Conservation (phyloP, 2,113 vertebrate genomes). For the Cheirogaleus medius region DNA sequence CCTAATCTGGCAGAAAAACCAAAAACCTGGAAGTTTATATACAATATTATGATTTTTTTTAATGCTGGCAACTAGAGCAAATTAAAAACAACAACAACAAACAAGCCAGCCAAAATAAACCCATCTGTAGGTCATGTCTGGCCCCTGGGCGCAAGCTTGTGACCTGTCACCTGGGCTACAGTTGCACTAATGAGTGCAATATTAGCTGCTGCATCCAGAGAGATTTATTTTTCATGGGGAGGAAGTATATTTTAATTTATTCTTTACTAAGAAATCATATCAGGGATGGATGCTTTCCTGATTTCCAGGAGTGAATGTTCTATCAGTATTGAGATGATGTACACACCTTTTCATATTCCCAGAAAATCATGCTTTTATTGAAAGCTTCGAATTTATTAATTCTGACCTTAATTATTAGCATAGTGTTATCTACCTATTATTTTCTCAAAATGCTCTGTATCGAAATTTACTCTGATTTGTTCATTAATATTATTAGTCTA, state of each 20-base stretch:
- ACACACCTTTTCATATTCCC: background rate
- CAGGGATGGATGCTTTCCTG: background rate
- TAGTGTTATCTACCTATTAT: background rate
- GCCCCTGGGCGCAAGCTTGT: background rate
- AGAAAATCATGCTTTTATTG: background rate
- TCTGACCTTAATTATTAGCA: too few species aligned
- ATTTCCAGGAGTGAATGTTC: background rate
- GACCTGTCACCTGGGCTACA: background rate
- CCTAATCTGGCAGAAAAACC: background rate
- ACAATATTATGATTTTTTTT: background rate
- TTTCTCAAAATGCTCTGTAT: background rate
- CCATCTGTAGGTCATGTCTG: background rate
- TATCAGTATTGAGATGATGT: background rate
- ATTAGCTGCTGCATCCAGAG: background rate
- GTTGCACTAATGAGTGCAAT: background rate
- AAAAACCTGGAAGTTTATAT: background rate
- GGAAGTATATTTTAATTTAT: background rate
- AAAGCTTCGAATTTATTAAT: background rate
- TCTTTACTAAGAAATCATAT: background rate
- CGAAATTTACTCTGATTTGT: background rate
- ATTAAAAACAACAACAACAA: background rate
- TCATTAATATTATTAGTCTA: background rate
- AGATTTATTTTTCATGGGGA: background rate
- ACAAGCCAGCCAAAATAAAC: background rate
- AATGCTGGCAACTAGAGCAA: background rate